A percentile compares a stretch with the other conserved stretches of the same genome.
These are phyloP conservation scores for Meta bourneti DNA, from an alignment of 2,888 invertebrate species.

Conservation along the genomic window DNA sequence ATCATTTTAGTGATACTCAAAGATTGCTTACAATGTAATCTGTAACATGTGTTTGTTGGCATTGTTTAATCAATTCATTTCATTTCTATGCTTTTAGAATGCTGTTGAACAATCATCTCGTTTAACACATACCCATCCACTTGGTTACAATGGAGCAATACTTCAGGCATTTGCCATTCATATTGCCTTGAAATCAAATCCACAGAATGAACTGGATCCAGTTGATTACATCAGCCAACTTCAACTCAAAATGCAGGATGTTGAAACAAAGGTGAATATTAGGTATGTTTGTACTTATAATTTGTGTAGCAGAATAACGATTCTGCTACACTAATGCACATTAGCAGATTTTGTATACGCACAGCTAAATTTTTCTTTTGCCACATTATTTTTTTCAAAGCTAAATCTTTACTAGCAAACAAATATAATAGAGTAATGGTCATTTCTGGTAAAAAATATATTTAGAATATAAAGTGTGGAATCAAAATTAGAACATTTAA, in stretches of 20 bases:
- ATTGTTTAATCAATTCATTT: not conserved
- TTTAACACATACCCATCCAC: conserved; percentile 84
- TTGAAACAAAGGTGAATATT: conserved; percentile 78
- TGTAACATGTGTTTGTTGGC: too few relatives aligned
- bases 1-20: too few relatives aligned
- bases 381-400: not conserved
- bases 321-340: not conserved
- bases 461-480: too few relatives aligned
- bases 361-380: not conserved
- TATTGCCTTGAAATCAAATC: conserved; percentile 82
- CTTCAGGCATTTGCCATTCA: conserved; percentile 84
- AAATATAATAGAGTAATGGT: too few relatives aligned
- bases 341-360: not conserved
- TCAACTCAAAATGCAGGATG: conserved; percentile 83
- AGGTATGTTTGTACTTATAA: conserved; percentile 41
- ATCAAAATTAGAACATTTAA: too few relatives aligned
- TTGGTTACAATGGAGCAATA: conserved; percentile 81
- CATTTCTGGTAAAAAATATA: too few relatives aligned
- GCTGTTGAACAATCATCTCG: conserved; percentile 80
- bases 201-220: conserved; percentile 82
- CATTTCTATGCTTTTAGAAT: conserved; percentile 19
- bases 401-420: not conserved
- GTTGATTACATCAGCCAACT: conserved; percentile 83
- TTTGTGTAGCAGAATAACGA: too few relatives aligned
- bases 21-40: too few relatives aligned